Percentiles rank a stretch among this genome's conserved stretches.
Evolutionary conservation across 2,888 invertebrate genomes (phyloP).

Genomic region (Noctua janthe): DNA sequence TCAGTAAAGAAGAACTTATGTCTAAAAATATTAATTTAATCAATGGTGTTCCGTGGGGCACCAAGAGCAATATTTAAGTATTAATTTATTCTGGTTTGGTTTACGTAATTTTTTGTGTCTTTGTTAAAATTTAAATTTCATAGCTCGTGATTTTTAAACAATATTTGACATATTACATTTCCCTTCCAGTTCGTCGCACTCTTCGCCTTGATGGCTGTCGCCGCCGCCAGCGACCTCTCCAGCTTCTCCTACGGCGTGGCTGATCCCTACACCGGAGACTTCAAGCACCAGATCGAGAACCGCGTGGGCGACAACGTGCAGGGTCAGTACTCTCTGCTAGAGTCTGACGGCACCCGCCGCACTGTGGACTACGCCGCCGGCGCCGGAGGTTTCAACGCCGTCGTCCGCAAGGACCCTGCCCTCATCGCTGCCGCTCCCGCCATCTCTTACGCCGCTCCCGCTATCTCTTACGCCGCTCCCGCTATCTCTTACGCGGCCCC

Average conservation of each 20-base stretch:
- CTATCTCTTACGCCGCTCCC: conserved; percentile 64
- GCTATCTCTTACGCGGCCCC: conserved; percentile 31
- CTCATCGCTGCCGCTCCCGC: conserved; percentile 69
- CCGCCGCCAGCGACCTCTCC: conserved; percentile 76
- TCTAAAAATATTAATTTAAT: background rate
- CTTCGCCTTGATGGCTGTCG: conserved; percentile 75
- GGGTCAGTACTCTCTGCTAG: conserved; percentile 81
- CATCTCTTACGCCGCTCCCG: conserved; percentile 60
- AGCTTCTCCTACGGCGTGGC: conserved; percentile 88
- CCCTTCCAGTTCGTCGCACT: conserved; percentile 77
- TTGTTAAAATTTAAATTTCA: too few relatives aligned
- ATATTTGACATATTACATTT: background rate
- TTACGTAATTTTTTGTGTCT: background rate
- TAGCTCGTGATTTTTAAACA: background rate
- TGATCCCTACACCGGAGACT: conserved; percentile 88
- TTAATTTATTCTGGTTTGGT: background rate
- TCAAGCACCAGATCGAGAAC: conserved; percentile 84
- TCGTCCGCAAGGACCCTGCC: conserved; percentile 87
- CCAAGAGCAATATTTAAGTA: background rate
- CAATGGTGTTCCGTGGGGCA: background rate
- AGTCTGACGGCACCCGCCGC: conserved; percentile 88
- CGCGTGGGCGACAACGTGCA: conserved; percentile 72
- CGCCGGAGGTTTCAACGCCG: conserved; percentile 88
- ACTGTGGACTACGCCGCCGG: conserved; percentile 90
- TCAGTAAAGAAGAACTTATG: background rate